Base-by-base conservation (phyloP, 2,113 vertebrate species). In the Phycodurus eques region DNA sequence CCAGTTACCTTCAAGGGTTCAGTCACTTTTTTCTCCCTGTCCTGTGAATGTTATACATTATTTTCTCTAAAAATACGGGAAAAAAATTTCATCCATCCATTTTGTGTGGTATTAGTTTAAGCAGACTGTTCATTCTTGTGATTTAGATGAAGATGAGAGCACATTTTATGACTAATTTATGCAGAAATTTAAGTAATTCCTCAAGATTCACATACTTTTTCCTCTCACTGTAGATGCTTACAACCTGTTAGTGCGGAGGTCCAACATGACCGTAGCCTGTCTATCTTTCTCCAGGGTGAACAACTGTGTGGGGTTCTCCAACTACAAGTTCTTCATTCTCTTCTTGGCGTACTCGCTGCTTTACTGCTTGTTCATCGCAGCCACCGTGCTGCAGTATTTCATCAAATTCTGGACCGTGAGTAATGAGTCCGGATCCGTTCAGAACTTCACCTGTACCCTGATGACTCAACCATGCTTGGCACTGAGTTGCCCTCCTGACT, bases 341-440 rank as follows among this genome's bases (percentile, higher is more conserved):
- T 99, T 99, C 91, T 92, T 99, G 92, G 92, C 95, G 71, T 98
- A 98, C 91, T 97, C 97, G 76, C 92, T 98, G 87, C 87, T 98
- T 82, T 99, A 98, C 90, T 99, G 97, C 90, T 86, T 98, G 81
- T 98, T 97, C 83, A 96, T 98, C 83, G 94, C 97, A 53, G 87
- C 94, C 89, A 97, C 96, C 14, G 97, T 98, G 75, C 92, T 99
- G 83, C 95, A 97, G 75, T 99, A 98, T 92, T 99, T 99, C 91
- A 97, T 99, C 86, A 95, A 95, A 87, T 98, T 98, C 92, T 98
- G 96, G 97, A 97, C 95, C 83, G 97, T 99, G 93, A 97, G 96
- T 96, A 88, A 53, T 0, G 70, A 75, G 63, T 63, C 4, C 0
- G 39, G 71, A 70, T 47, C 68, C 7, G 44, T 20, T 63, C 11